Base-by-base conservation (phyloP, 2,797 vertebrate genomes). In the Caiman crocodilus region DNA sequence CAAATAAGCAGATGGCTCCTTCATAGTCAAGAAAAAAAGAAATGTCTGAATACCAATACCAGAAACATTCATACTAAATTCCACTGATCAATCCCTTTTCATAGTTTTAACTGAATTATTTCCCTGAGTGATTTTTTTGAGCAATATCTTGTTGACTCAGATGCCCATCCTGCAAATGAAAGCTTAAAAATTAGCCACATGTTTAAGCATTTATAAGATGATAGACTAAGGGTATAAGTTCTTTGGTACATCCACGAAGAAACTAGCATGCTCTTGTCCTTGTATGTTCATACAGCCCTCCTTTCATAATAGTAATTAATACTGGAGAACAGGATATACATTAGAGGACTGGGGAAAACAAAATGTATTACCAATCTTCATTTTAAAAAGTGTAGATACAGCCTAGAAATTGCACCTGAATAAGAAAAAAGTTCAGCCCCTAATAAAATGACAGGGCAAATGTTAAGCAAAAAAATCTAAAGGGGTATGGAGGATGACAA, bases 41-140 rank as follows among this genome's bases (percentile, higher is more conserved):
- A 6, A 83, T 71, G 32, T 50, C 42, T 0, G 0, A 87, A 79
- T 21, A 89, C 63, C 32, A 85, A 73, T 16, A 73, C 42, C 30
- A 76, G 84, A 88, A 96, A 60, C 6, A 87, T 82, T 93, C 76
- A 30, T 90, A 11, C 77, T 92, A 84, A 92, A 93, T 82, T 56
- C 85, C 60, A 82, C 4, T 85, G 60, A 18, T 17, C 78, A 88
- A 76, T 60, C 89, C n/a, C 1, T 93, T 89, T 81, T 71, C 20
- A 50, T 50, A 50, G 42, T n/a, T 94, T 95, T 95, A 85, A 95
- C 79, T 50, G 82, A 78, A 85, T 84, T 42, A 42, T 25, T 14
- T 26, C 69, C 50, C 20, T 42, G 21, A 73, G 42, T 50, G 10
- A 50, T 50, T 50, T 23, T 23, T 77, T 88, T 94, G 89, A 89